Conservation (phyloP, 1,140 invertebrate genomes). For the Octopus sinensis region DNA sequence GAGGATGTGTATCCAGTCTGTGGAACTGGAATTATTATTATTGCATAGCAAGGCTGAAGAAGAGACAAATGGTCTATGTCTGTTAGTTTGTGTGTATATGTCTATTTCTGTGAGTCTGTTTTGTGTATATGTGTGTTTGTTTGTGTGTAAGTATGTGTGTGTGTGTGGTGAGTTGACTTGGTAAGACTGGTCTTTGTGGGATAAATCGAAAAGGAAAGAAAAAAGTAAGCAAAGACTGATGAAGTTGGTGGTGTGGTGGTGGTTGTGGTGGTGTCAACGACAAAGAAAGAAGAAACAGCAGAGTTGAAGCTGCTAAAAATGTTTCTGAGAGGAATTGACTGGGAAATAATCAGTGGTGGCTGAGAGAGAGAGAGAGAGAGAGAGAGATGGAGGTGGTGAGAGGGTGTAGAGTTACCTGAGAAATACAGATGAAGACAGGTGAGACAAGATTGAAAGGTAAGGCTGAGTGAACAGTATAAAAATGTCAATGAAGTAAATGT, state of each 20-base stretch:
- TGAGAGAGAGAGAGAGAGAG: conserved; percentile 24
- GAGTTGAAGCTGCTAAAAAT: conserved; percentile 15
- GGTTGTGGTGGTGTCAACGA: conserved; percentile 17
- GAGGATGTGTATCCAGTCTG: conserved; percentile 11
- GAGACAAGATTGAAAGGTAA: no score
- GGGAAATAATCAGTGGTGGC: conserved; percentile 27
- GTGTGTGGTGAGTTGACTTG: no score
- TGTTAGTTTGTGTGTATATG: no score
- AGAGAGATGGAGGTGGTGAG: neutral
- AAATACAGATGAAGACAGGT: no score
- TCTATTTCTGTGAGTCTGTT: no score
- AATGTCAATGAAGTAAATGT: no score
- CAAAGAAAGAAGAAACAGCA: conserved; percentile 25
- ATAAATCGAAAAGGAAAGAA: conserved; percentile 18
- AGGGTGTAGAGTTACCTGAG: neutral
- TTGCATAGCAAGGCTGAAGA: conserved; percentile 47
- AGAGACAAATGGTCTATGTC: conserved; percentile 1
- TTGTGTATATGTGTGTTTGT: no score
- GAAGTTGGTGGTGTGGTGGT: neutral
- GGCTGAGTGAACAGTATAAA: no score
- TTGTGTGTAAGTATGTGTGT: no score
- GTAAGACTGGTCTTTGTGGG: no score
- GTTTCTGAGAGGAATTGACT: conserved; percentile 15
- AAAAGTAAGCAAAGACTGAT: conserved; percentile 11
- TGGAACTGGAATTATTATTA: conserved; percentile 11